Conservation (phyloP, 2,113 vertebrate genomes). For the Micronycteris hirsuta region DNA sequence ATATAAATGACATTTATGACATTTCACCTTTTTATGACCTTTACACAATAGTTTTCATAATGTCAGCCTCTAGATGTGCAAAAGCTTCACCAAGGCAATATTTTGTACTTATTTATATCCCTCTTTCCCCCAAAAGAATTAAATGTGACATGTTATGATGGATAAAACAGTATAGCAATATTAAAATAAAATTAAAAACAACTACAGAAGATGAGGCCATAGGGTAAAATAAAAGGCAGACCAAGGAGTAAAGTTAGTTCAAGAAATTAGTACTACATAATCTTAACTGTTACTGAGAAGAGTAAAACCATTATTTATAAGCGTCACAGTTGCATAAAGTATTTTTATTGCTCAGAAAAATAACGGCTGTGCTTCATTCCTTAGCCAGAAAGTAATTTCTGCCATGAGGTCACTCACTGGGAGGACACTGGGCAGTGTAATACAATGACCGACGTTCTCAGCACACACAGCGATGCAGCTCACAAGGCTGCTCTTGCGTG, state of each 20-base stretch:
- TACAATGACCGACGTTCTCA: neutral
- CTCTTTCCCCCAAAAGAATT: neutral
- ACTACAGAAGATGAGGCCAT: neutral
- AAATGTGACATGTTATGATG: neutral
- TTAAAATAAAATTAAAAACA: constrained; percentile 5
- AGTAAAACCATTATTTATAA: neutral
- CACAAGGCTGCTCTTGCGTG: neutral
- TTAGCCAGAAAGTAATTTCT: neutral
- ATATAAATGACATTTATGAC: neutral
- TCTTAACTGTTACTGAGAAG: neutral
- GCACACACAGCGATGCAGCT: neutral
- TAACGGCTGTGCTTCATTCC: neutral
- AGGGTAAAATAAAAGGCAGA: neutral
- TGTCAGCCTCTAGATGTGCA: neutral
- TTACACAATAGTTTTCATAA: neutral
- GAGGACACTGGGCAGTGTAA: neutral
- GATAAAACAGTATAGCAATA: neutral
- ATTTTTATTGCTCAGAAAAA: neutral
- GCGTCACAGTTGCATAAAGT: neutral
- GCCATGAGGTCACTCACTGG: neutral
- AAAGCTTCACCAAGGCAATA: neutral
- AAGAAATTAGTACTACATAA: neutral
- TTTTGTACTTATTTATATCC: neutral
- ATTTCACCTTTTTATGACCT: neutral
- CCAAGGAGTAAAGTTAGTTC: neutral